Conservation (phyloP, 37 sponge, comb jelly and placozoan species). For the Petrosia ficiformis region DNA sequence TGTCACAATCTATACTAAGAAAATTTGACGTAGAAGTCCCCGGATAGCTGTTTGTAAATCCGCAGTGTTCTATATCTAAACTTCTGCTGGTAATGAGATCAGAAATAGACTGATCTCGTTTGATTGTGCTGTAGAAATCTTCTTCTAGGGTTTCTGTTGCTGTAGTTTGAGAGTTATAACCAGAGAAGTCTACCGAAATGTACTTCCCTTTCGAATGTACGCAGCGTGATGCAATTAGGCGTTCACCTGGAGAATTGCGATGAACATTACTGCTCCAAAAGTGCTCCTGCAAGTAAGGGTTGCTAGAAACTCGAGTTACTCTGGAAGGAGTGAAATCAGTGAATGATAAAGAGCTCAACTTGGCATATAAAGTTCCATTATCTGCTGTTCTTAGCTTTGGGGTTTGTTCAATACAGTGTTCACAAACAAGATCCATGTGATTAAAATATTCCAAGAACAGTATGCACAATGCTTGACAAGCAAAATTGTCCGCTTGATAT, state of each 20-base stretch:
- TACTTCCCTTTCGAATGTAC: constrained; percentile 10
- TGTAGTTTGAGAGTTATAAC: background rate
- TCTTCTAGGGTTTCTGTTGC: background rate
- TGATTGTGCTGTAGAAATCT: background rate
- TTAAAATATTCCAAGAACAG: no score
- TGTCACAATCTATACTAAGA: background rate
- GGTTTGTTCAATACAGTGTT: no score
- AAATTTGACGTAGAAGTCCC: background rate
- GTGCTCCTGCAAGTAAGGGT: constrained; percentile 42
- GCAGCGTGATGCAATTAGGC: background rate
- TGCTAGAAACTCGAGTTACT: constrained; percentile 40
- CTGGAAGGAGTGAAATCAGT: constrained; percentile 44
- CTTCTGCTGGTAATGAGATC: background rate
- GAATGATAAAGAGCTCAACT: background rate
- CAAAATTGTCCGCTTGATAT: no score
- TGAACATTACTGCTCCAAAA: background rate
- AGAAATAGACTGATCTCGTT: background rate
- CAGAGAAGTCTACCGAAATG: constrained; percentile 12
- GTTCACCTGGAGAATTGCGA: background rate
- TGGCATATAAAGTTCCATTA: background rate
- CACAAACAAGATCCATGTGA: no score
- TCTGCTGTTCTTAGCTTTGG: no score
- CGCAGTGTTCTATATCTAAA: no score
- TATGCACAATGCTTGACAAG: no score
- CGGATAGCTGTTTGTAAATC: background rate